Percentiles rank a stretch among this genome's conserved stretches.
Evolutionary conservation across 2,888 invertebrate genomes (phyloP).

Genomic region (Hirtodrosophila duncani): DNA sequence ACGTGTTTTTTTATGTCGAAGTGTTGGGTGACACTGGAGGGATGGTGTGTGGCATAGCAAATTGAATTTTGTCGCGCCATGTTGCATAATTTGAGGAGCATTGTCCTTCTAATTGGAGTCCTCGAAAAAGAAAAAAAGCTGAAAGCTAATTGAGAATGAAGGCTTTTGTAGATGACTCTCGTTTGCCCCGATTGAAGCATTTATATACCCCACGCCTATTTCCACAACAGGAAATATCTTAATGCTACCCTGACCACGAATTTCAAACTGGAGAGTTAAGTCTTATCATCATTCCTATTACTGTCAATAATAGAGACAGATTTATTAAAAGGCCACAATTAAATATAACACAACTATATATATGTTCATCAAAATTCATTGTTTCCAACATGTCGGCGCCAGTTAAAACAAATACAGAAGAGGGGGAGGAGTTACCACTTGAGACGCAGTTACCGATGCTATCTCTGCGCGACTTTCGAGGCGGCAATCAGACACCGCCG

Average conservation of each 20-base stretch:
- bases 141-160: no score
- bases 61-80: constrained; percentile 69
- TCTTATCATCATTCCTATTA: no score
- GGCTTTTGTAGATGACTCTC: no score
- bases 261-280: no score
- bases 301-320: no score
- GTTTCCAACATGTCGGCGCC: background rate
- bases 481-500: constrained; percentile 3
- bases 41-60: constrained; percentile 50
- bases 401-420: background rate
- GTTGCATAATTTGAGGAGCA: constrained; percentile 65
- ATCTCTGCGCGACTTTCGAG: constrained; percentile 10
- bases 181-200: no score
- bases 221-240: no score
- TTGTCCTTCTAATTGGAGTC: constrained; percentile 64
- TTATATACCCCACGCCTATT: no score
- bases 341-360: no score
- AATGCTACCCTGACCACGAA: no score
- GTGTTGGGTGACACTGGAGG: background rate
- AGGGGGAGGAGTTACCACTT: background rate
- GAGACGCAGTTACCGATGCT: constrained; percentile 21
- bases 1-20: constrained; percentile 43
- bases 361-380: no score
- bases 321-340: no score
- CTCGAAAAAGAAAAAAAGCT: constrained; percentile 32